Evolutionary conservation across 2,888 invertebrate genomes (phyloP).

Genomic region (Lepidochrysops patricia): DNA sequence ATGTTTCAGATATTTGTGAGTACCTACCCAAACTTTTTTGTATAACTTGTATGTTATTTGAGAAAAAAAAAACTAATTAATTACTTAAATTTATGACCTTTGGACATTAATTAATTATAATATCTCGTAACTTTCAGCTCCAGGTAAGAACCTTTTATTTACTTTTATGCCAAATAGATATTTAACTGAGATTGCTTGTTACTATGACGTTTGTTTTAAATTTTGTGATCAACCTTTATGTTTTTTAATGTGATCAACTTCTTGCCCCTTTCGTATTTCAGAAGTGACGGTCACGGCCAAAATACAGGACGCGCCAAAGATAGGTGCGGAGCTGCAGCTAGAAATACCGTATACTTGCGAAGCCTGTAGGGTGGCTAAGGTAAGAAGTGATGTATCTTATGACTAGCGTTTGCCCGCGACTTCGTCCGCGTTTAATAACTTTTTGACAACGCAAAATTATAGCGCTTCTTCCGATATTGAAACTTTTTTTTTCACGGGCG

Average conservation of each 20-base stretch:
- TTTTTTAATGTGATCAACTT: no score
- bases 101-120: no score
- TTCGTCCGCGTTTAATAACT: no score
- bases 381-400: slow-evolving; percentile 18
- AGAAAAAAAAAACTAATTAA: no score
- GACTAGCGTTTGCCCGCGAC: no score
- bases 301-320: slow-evolving; percentile 26
- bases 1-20: slow-evolving; percentile 36
- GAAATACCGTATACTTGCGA: slow-evolving; percentile 31
- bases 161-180: background rate
- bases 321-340: slow-evolving; percentile 38
- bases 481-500: no score
- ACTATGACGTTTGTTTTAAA: no score
- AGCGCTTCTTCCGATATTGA: no score
- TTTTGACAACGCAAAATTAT: no score
- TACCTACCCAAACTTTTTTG: slow-evolving; percentile 14
- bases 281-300: slow-evolving; percentile 26
- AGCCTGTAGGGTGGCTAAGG: slow-evolving; percentile 37
- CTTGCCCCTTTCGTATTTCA: slow-evolving; percentile 16
- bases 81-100: no score
- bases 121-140: slow-evolving; percentile 21
- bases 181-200: no score
- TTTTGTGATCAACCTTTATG: slow-evolving; percentile 11
- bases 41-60: no score
- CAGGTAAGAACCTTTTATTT: slow-evolving; percentile 20